phyloP scores from a whole-genome alignment of 2,113 vertebrate genomes.

The Narcine bancroftii region DNA sequence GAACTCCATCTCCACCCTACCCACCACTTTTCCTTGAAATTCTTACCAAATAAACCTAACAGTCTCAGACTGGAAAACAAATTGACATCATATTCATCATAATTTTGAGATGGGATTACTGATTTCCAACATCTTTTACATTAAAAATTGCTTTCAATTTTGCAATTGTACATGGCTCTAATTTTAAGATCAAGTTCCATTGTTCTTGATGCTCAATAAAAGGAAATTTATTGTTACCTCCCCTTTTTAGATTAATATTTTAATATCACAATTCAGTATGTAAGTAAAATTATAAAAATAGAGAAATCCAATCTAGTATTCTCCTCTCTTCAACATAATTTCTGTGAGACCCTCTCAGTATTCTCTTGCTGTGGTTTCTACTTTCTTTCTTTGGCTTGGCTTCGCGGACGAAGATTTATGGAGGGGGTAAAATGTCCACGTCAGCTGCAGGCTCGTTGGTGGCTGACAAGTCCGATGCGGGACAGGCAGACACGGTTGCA shows the following conservation, averaged over 20 bases:
- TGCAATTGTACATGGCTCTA: background rate
- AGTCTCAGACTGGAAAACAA: background rate
- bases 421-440: no score
- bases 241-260: background rate
- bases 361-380: no score
- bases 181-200: background rate
- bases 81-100: background rate
- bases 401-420: no score
- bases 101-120: no score
- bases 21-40: no score
- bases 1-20: background rate
- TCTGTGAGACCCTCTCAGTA: no score
- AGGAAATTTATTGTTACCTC: background rate
- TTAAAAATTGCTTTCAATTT: background rate
- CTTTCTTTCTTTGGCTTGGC: no score
- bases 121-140: background rate
- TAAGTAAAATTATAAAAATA: no score
- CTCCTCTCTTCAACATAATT: no score
- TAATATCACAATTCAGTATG: background rate
- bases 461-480: no score
- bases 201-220: background rate
- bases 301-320: background rate
- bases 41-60: background rate
- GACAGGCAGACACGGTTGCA: no score
- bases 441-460: no score